These are phyloP conservation scores for Acanthococcus lagerstroemiae DNA, from an alignment of 2,888 invertebrate genomes.

Conservation along the genomic window DNA sequence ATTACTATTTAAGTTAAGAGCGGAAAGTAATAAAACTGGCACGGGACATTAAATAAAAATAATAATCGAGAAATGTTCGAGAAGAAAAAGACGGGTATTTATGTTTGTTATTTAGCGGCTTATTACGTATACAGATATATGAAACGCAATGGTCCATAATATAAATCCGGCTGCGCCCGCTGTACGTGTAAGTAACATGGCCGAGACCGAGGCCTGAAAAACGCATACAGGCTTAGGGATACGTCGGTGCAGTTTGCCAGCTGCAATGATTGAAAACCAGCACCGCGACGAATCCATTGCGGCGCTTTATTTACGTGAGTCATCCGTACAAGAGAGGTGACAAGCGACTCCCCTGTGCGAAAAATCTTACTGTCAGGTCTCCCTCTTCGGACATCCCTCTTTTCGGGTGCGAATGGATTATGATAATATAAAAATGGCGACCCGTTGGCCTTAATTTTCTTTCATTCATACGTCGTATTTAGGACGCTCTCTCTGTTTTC, in stretches of 20 bases:
- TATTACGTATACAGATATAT: not conserved
- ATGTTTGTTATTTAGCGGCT: slow-evolving; percentile 28
- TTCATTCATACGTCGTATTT: slow-evolving; percentile 1
- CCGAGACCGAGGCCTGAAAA: slow-evolving; percentile 7
- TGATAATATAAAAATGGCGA: slow-evolving; percentile 24
- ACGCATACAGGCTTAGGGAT: slow-evolving; percentile 14
- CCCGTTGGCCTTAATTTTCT: slow-evolving; percentile 20
- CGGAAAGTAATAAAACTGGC: slow-evolving; percentile 24
- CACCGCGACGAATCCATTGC: slow-evolving; percentile 31
- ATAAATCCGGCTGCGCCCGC: slow-evolving; percentile 2
- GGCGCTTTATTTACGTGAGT: slow-evolving; percentile 32
- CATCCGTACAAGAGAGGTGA: slow-evolving; percentile 27
- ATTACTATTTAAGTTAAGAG: slow-evolving; percentile 1
- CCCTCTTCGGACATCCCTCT: slow-evolving; percentile 6
- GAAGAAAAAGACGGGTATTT: slow-evolving; percentile 18
- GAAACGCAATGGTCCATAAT: slow-evolving; percentile 25
- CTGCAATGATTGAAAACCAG: slow-evolving; percentile 32
- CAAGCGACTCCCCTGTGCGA: slow-evolving; percentile 23
- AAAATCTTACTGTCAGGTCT: slow-evolving; percentile 1
- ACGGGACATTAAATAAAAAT: slow-evolving; percentile 29
- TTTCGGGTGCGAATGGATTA: slow-evolving; percentile 12
- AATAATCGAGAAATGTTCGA: slow-evolving; percentile 11
- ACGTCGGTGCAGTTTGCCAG: slow-evolving; percentile 15
- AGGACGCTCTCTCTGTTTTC: too few species aligned
- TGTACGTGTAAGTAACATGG: slow-evolving; percentile 20